Conservation (phyloP, 2,797 vertebrate genomes). For the Catostomus latipinnis region DNA sequence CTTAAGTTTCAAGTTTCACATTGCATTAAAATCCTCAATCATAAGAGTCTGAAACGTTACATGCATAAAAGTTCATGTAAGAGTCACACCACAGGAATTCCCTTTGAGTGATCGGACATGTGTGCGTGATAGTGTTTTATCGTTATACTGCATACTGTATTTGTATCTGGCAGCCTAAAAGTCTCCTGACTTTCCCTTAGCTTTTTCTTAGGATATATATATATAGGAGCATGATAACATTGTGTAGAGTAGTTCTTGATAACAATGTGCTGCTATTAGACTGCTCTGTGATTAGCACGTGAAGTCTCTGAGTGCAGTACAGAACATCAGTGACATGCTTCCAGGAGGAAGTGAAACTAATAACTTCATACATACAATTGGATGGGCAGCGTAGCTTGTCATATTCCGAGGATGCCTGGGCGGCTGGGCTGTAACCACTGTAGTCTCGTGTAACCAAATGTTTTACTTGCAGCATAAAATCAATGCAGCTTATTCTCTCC, state of each 20-base stretch:
- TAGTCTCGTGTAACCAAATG: background rate
- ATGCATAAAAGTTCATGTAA: background rate
- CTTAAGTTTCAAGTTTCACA: conserved; percentile 17
- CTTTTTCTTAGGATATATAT: conserved; percentile 54
- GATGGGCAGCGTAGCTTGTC: background rate
- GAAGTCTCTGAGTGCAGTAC: background rate
- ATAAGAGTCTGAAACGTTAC: conserved; percentile 13
- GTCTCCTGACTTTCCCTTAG: conserved; percentile 60
- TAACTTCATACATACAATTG: background rate
- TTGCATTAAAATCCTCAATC: conserved; percentile 28
- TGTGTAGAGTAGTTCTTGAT: conserved; percentile 69
- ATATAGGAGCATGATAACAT: conserved; percentile 70
- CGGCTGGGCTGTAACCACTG: background rate
- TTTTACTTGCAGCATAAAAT: too few species aligned
- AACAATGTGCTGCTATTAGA: conserved; percentile 47
- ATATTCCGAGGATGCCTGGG: conserved; percentile 22
- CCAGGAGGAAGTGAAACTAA: conserved; percentile 26
- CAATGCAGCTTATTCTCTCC: too few species aligned
- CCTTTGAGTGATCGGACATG: conserved; percentile 44
- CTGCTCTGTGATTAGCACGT: conserved; percentile 39
- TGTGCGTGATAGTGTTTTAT: background rate
- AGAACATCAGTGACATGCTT: background rate
- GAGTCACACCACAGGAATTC: conserved; percentile 36
- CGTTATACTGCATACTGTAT: background rate
- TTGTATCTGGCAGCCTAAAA: conserved; percentile 47